These are phyloP conservation scores for Scomber japonicus DNA, from an alignment of 2,113 vertebrate species.

Conservation along the genomic window DNA sequence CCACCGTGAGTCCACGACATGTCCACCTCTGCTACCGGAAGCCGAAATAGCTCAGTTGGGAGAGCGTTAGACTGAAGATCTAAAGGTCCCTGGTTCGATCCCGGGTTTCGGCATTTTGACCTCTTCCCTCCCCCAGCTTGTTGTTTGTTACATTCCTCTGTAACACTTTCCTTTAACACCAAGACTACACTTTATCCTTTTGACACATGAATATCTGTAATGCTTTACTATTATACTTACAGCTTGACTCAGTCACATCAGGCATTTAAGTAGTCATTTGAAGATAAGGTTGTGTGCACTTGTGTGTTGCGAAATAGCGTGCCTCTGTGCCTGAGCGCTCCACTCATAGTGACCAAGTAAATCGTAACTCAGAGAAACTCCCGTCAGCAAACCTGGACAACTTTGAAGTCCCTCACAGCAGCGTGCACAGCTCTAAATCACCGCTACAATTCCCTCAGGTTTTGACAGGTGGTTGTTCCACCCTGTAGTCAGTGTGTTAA, in stretches of 20 bases:
- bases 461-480: conserved; percentile 53
- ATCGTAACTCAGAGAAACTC: conserved; percentile 32
- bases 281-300: neutral
- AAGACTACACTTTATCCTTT: neutral
- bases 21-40: fast-evolving
- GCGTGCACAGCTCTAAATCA: conserved; percentile 56
- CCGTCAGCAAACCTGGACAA: conserved; percentile 2
- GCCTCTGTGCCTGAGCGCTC: neutral
- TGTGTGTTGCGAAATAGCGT: neutral
- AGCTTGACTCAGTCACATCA: neutral
- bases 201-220: neutral
- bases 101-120: conserved; percentile 66
- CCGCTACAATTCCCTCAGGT: conserved; percentile 32
- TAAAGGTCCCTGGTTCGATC: conserved; percentile 60
- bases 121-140: neutral
- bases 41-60: conserved; percentile 71
- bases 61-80: conserved; percentile 43
- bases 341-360: conserved; percentile 12
- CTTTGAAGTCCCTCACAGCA: conserved; percentile 62
- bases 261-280: conserved; percentile 5
- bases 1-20: fast-evolving
- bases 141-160: neutral
- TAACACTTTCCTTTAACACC: neutral
- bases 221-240: neutral
- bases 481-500: conserved; percentile 44